Base-by-base conservation (phyloP, 2,888 invertebrate genomes). In the Thereva nobilitata region DNA sequence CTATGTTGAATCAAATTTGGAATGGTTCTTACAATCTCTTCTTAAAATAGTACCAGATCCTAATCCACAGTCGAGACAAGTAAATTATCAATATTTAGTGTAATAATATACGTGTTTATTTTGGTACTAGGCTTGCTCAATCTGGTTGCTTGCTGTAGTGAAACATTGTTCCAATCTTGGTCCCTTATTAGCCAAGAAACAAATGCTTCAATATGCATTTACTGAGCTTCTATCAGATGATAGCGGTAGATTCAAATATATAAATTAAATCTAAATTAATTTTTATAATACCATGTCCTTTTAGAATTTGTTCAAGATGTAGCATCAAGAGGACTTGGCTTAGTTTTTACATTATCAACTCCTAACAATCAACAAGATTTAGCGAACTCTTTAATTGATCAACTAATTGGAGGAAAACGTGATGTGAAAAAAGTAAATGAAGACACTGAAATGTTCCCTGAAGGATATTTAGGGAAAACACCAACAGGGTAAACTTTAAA, bases 231-330 rank as follows among this genome's bases (percentile, higher is more conserved):
- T 97, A 4, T 90, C 91, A 0, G 95, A 95, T 77, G 93, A 90
- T 77, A 95, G 91, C 79, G 95, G 95, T 94, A 82, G 79, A 84
- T 74, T 23, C 1, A 23, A 23, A 23, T 23, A 23, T 23, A 23
- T 2, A 23, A 23, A 23, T 23, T 23, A 23, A 2, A 23, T 23
- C 23, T 23, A 23, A 23, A 23, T 2, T 2, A 1, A 23, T 23
- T 23, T 2, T 23, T 2, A 23, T 23, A 23, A 23, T 2, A 35
- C 37, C 10, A 47, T 70, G 61, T 9, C 56, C 45, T 73, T 78
- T 61, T 77, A 95, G 95, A 96, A 75, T 89, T 96, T 73, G 91
- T 95, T 0, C 96, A 96, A 83, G 96, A 96, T 78, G 91, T 94
- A 2, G 93, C 95, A 1, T 92, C 94, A 9, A 94, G 95, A 78